phyloP scores from a whole-genome alignment of 2,113 vertebrate genomes.

The Peucedramus taeniatus region DNA sequence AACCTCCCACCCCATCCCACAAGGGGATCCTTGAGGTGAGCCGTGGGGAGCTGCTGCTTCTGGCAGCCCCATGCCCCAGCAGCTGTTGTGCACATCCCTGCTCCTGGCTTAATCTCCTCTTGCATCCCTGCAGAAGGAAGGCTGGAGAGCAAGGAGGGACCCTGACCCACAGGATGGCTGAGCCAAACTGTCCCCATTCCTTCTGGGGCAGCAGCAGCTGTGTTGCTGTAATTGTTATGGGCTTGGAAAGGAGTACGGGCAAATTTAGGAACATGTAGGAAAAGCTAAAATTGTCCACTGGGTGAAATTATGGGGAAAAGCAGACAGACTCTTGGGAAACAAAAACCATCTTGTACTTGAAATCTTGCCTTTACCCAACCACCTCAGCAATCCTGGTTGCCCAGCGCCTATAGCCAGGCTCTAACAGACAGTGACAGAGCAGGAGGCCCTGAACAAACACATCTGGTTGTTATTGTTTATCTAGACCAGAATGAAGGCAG shows the following conservation, averaged over 20 bases:
- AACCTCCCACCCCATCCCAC: background rate
- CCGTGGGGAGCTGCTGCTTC: rapidly evolving
- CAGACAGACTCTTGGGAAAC: background rate
- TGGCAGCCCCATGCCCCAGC: background rate
- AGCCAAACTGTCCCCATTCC: background rate
- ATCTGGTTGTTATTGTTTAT: rapidly evolving
- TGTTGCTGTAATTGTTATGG: background rate
- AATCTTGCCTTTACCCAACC: background rate
- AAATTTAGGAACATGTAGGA: background rate
- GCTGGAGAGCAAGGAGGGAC: no score
- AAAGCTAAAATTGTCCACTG: background rate
- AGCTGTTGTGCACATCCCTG: rapidly evolving
- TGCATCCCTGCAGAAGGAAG: background rate
- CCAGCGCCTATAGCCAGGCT: background rate
- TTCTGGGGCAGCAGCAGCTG: background rate
- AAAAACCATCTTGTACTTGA: background rate
- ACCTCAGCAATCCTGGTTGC: rapidly evolving
- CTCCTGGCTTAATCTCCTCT: rapidly evolving
- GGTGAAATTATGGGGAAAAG: background rate
- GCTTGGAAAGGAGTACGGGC: background rate
- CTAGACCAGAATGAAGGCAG: rapidly evolving
- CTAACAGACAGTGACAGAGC: no score
- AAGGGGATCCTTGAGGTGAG: background rate
- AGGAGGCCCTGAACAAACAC: background rate
- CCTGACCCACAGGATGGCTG: rapidly evolving